Evolutionary conservation across 2,797 vertebrate genomes (phyloP), one percentile per base, ranked within the genome.

Genomic region (Nyctalus aviator): DNA sequence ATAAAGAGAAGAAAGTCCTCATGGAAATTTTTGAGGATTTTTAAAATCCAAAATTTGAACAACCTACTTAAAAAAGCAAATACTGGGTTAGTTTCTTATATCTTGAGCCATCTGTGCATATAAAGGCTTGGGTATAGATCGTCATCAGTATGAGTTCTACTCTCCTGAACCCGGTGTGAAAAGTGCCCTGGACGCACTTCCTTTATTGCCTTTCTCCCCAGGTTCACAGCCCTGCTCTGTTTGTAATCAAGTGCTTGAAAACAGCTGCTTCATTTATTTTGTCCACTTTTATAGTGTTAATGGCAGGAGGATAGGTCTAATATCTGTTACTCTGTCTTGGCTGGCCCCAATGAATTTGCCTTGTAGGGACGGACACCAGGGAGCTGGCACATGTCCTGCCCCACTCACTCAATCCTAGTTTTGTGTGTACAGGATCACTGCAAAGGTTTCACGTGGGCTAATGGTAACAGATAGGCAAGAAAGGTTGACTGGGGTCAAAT

Each of bases 21-120:
- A n/a, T 48, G 55, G 77, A 85, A 73, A 64, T 82, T 93, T 88
- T 72, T 73, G 68, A 88, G 30, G 35, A 35, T 87, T 94, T 95
- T 92, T 68, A 13, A 85, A 87, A 59, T 85, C 21, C 46, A 83
- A 5, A 88, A 50, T 88, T 41, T n/a, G 78, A 92, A 23, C 53
- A 82, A 3, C 23, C 72, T 83, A n/a, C 88, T 48, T 91, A 1
- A 73, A 91, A 82, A 72, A 79, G 48, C 83, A 75, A 86, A 41
- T 30, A 18, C 7, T 3, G 21, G 37, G 6, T 35, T 50, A 18
- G 6, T 62, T 78, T 64, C 57, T 76, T 46, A 17, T 9, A 14
- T 91, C 50, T 81, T 64, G 72, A 87, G 64, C 46, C 30, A 1
- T 41, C 57, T 84, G 8, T 59, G 0, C 30, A 3, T n/a, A 57